A percentile compares a stretch with the other conserved stretches of the same genome.
Evolutionary conservation across 2,888 invertebrate species (phyloP).

Genomic region (Parnassius apollo): DNA sequence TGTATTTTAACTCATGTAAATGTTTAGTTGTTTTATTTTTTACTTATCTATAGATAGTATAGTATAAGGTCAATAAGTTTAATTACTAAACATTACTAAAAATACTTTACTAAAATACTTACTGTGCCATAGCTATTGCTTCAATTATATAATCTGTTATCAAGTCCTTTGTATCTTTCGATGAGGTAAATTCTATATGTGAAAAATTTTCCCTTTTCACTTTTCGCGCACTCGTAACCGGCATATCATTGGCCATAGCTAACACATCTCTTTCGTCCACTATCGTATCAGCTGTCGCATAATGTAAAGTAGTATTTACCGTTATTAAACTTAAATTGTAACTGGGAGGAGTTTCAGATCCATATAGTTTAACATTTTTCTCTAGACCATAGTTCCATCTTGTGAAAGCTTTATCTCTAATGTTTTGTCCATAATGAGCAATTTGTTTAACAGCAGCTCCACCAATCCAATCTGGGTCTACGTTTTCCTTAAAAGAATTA

Average conservation of each 20-base stretch:
- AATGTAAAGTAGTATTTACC: conserved; percentile 54
- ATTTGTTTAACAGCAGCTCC: conserved; percentile 60
- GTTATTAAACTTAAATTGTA: conserved; percentile 52
- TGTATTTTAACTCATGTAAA: too few species aligned
- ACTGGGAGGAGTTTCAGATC: conserved; percentile 43
- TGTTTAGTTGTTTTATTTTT: too few species aligned
- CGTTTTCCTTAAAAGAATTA: conserved; percentile 13
- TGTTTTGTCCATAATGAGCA: conserved; percentile 64
- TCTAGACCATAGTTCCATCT: conserved; percentile 49
- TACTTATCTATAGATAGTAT: too few species aligned
- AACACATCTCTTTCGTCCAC: conserved; percentile 54
- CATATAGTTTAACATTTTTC: conserved; percentile 47
- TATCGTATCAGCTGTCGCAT: conserved; percentile 48
- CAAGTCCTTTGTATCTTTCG: conserved; percentile 51
- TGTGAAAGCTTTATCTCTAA: conserved; percentile 52
- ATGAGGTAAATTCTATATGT: conserved; percentile 51
- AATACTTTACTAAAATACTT: conserved; percentile 2
- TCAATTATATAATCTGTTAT: conserved; percentile 54
- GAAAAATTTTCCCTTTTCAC: conserved; percentile 49
- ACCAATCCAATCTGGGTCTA: conserved; percentile 25
- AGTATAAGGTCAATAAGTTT: too few species aligned
- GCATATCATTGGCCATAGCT: conserved; percentile 54
- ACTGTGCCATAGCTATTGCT: conserved; percentile 22
- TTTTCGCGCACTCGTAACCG: conserved; percentile 46
- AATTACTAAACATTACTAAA: too few species aligned